Evolutionary conservation across 2,113 vertebrate species (phyloP).

Genomic region (Rhinopomastus cyanomelas): DNA sequence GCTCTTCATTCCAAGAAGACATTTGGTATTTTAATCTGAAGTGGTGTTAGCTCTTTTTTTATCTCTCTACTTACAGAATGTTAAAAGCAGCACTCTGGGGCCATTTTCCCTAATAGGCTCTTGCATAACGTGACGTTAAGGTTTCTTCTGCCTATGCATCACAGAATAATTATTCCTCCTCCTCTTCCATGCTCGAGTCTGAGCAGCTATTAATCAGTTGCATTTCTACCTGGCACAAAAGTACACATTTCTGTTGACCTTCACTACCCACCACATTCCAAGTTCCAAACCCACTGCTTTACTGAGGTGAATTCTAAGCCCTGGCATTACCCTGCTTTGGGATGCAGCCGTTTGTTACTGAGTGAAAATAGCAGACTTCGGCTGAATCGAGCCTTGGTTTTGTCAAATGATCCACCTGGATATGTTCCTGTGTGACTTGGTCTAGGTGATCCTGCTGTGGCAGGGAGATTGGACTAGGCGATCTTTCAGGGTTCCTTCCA

Average conservation of each 20-base stretch:
- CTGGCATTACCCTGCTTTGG: background rate
- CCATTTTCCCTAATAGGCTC: background rate
- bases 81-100: background rate
- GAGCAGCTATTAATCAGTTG: constrained; percentile 7
- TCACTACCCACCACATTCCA: background rate
- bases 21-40: background rate
- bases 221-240: background rate
- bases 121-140: background rate
- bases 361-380: background rate
- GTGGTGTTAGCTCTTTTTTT: background rate
- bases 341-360: background rate
- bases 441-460: no score
- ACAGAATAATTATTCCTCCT: background rate
- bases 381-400: background rate
- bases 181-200: background rate
- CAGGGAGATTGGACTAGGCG: no score
- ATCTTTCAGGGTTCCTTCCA: no score
- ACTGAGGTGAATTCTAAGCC: background rate
- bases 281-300: constrained; percentile 4
- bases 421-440: no score
- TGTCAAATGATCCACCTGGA: background rate
- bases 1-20: background rate
- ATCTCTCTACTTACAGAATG: background rate
- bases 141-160: background rate
- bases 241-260: background rate